These are phyloP conservation scores for Aurelia sp. DNA, from an alignment of 30 jellyfish, hydroid and myxozoan genomes.

Conservation along the genomic window DNA sequence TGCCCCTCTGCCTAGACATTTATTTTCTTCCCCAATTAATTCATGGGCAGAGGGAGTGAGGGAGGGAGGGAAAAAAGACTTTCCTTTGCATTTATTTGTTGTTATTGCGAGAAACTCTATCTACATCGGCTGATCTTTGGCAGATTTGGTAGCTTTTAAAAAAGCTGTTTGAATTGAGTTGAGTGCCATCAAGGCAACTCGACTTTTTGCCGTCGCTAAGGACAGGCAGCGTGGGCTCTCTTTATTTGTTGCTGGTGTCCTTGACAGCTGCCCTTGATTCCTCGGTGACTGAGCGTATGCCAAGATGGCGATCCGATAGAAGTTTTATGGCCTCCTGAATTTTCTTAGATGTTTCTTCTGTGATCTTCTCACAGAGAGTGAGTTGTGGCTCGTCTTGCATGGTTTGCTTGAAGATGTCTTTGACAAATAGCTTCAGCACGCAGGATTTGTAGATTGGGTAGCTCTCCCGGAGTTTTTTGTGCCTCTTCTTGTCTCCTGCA, in stretches of 20 bases:
- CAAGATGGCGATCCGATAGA: slow-evolving; percentile 86
- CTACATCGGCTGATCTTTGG: no score
- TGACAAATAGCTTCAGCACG: slow-evolving; percentile 79
- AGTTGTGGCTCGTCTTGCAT: slow-evolving; percentile 87
- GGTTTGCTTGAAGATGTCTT: slow-evolving; percentile 76
- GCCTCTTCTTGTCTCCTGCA: slow-evolving; percentile 25
- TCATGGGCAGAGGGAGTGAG: no score
- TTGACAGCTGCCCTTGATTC: slow-evolving; percentile 90
- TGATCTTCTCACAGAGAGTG: slow-evolving; percentile 72
- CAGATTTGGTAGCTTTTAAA: slow-evolving; percentile 31
- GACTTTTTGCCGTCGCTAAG: no score
- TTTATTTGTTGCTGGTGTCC: slow-evolving; percentile 68
- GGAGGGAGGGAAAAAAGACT: no score
- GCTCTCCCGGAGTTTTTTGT: slow-evolving; percentile 60
- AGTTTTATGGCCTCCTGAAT: slow-evolving; percentile 83
- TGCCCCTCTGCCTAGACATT: no score
- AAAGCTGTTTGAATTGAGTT: slow-evolving; percentile 1
- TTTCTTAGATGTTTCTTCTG: slow-evolving; percentile 73
- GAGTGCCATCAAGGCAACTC: background rate
- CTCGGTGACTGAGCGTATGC: slow-evolving; percentile 89
- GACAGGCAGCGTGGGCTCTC: background rate
- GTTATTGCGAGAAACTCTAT: no score
- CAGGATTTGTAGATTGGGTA: slow-evolving; percentile 67
- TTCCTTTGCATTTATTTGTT: no score
- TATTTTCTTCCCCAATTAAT: no score